Evolutionary conservation across 2,888 invertebrate genomes (phyloP).

Genomic region (Meghimatium bilineatum): DNA sequence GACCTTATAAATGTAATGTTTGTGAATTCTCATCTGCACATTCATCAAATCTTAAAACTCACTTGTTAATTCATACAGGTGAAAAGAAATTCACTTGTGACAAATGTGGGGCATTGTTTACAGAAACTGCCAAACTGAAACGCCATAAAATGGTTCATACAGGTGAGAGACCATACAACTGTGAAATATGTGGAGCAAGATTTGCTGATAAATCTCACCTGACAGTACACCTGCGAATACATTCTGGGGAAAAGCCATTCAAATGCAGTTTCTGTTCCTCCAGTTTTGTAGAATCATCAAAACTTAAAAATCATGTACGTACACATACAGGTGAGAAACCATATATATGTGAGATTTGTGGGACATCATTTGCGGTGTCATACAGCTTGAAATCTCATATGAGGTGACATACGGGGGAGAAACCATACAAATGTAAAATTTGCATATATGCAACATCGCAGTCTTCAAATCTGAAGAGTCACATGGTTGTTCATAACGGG

Average conservation of each 20-base stretch:
- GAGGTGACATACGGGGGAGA: conserved; percentile 36
- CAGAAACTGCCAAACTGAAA: conserved; percentile 44
- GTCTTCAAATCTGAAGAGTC: conserved; percentile 37
- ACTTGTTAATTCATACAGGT: conserved; percentile 39
- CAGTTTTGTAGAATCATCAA: conserved; percentile 43
- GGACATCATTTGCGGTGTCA: conserved; percentile 37
- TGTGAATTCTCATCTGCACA: conserved; percentile 43
- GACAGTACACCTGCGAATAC: conserved; percentile 44
- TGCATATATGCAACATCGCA: conserved; percentile 38
- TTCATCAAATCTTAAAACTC: conserved; percentile 40
- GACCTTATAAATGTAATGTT: conserved; percentile 42
- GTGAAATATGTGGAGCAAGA: conserved; percentile 42
- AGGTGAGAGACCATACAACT: conserved; percentile 42
- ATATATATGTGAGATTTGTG: conserved; percentile 38
- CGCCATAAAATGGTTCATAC: conserved; percentile 46
- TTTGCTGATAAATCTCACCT: conserved; percentile 48
- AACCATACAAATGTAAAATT: conserved; percentile 35
- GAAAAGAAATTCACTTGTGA: conserved; percentile 44
- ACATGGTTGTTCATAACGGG: conserved; percentile 39
- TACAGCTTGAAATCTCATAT: conserved; percentile 35
- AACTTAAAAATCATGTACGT: conserved; percentile 38
- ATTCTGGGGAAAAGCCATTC: conserved; percentile 49
- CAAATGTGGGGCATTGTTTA: conserved; percentile 42
- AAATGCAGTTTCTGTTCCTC: conserved; percentile 43
- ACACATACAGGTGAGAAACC: conserved; percentile 47